Percentiles rank a stretch among this genome's conserved stretches.
Evolutionary conservation across 2,113 vertebrate species (phyloP).

Genomic region (Charina bottae): DNA sequence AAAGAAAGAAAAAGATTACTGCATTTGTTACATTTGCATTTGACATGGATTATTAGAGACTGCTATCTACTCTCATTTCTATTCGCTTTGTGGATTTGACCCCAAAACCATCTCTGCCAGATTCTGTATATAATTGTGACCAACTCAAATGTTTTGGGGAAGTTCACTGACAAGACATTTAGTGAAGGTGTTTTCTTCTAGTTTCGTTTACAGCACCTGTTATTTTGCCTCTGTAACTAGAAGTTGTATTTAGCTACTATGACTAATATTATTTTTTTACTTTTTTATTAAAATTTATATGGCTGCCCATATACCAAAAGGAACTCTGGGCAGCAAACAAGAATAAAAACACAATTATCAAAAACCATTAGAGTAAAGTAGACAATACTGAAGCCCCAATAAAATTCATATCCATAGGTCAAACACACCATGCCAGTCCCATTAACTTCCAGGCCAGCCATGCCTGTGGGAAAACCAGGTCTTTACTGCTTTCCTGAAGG

Average conservation of each 20-base stretch:
- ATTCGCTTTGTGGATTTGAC: background rate
- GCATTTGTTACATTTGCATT: background rate
- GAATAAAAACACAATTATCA: background rate
- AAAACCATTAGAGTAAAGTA: background rate
- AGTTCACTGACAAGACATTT: background rate
- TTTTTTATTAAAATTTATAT: background rate
- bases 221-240: background rate
- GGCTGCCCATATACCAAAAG: background rate
- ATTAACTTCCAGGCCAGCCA: background rate
- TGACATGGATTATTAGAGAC: background rate
- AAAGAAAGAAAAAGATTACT: slow-evolving; percentile 15
- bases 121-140: background rate
- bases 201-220: background rate
- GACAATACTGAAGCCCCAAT: background rate
- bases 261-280: background rate
- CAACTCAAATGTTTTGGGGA: background rate
- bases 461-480: background rate
- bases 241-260: background rate
- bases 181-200: background rate
- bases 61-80: background rate
- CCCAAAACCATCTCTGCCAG: background rate
- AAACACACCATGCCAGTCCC: background rate
- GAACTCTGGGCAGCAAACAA: background rate
- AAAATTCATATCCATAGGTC: background rate
- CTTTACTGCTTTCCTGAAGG: background rate